Percentiles rank a stretch among this genome's conserved stretches.
phyloP scores from a whole-genome alignment of 1,140 invertebrate genomes.

The Papilio helenus region DNA sequence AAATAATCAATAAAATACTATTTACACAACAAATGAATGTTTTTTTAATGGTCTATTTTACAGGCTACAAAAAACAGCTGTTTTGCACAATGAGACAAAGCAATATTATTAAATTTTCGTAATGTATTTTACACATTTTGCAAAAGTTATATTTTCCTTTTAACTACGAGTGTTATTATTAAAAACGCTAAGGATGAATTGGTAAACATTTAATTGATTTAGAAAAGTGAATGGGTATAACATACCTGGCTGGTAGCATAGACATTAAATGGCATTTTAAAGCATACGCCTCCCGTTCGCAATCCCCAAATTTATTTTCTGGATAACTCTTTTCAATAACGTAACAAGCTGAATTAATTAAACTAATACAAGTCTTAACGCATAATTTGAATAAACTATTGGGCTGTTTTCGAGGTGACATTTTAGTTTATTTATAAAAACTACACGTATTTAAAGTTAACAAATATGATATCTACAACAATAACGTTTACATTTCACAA shows the following conservation, averaged over 20 bases:
- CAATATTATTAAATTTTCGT: no score
- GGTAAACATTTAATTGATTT: slow-evolving; percentile 6
- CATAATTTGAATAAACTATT: slow-evolving; percentile 71
- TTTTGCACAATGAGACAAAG: no score
- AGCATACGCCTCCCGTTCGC: slow-evolving; percentile 61
- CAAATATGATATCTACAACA: slow-evolving; percentile 5
- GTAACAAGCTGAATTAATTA: slow-evolving; percentile 78
- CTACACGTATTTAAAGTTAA: slow-evolving; percentile 10
- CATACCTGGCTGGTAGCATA: slow-evolving; percentile 74
- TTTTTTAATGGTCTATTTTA: no score
- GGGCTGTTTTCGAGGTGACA: slow-evolving; percentile 79
- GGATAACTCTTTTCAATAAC: slow-evolving; percentile 72
- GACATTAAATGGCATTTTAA: slow-evolving; percentile 70
- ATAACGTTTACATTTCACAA: slow-evolving; percentile 19
- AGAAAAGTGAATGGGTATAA: slow-evolving; percentile 8
- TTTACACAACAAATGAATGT: no score
- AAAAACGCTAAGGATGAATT: not conserved
- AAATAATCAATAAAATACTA: no score
- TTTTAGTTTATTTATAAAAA: slow-evolving; percentile 45
- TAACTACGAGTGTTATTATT: not conserved
- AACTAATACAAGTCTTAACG: slow-evolving; percentile 69
- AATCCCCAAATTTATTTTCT: slow-evolving; percentile 66
- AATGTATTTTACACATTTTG: not conserved
- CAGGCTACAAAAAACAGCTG: no score
- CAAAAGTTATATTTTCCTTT: slow-evolving; percentile 50